phyloP scores from a whole-genome alignment of 2,888 invertebrate species.

The Brenthis hecate region DNA sequence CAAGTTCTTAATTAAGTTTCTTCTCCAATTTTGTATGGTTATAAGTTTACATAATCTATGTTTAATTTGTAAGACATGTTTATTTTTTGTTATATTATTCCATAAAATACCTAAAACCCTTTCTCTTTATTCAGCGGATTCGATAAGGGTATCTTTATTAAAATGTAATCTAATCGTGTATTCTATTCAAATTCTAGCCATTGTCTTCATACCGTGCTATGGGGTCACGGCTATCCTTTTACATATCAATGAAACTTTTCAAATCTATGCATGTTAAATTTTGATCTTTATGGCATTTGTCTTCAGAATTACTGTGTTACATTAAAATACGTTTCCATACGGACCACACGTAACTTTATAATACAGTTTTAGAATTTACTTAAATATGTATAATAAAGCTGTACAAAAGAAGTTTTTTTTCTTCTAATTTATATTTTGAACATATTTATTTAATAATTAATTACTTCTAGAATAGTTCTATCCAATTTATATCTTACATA shows the following conservation, averaged over 20 bases:
- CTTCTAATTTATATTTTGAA: too few species aligned
- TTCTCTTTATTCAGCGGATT: conserved; percentile 30
- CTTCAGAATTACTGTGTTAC: conserved; percentile 8
- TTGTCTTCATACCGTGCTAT: conserved; percentile 36
- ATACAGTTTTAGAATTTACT: too few species aligned
- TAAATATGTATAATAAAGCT: too few species aligned
- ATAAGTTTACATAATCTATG: background rate
- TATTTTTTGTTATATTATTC: background rate
- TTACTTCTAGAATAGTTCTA: too few species aligned
- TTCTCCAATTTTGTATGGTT: too few species aligned
- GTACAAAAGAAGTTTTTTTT: too few species aligned
- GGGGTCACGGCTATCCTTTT: conserved; percentile 38
- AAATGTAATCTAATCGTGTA: conserved; percentile 36
- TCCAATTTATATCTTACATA: too few species aligned
- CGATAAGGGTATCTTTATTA: conserved; percentile 31
- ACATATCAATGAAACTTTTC: conserved; percentile 35
- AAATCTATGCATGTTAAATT: conserved; percentile 9
- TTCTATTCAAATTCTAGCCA: conserved; percentile 36
- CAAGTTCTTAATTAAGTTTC: too few species aligned
- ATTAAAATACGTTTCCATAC: background rate
- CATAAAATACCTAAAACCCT: conserved; percentile 10
- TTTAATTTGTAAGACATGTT: background rate
- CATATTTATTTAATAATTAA: too few species aligned
- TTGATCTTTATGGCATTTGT: conserved; percentile 14
- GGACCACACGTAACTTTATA: conserved; percentile 19